Percentiles rank a stretch among this genome's conserved stretches.
Evolutionary conservation across 2,797 vertebrate genomes (phyloP).

Genomic region (Pempheris klunzingeri): DNA sequence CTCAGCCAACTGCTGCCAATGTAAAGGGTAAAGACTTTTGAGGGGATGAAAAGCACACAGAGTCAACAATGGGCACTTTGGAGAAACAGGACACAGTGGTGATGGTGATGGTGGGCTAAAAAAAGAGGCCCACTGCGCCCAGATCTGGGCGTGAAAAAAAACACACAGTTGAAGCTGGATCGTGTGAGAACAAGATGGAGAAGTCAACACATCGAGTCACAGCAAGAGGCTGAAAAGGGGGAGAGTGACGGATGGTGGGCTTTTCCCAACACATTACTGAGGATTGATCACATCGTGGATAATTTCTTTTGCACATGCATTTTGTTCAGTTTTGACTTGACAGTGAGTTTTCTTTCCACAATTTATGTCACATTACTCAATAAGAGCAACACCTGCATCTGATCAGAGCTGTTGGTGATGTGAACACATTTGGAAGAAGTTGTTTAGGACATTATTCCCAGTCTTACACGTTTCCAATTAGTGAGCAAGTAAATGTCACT

Average conservation of each 20-base stretch:
- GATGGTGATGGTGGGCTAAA: conserved; percentile 9
- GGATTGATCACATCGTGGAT: conserved; percentile 41
- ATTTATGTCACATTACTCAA: conserved; percentile 17
- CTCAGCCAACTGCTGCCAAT: conserved; percentile 72
- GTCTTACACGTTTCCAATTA: conserved; percentile 23
- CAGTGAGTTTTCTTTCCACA: conserved; percentile 42
- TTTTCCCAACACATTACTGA: conserved; percentile 25
- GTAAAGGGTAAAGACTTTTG: conserved; percentile 43
- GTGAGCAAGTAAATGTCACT: conserved; percentile 35
- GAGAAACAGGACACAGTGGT: conserved; percentile 27
- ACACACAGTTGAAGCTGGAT: conserved; percentile 18
- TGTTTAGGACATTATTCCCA: conserved; percentile 44
- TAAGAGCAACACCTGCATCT: conserved; percentile 23
- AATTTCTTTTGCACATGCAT: conserved; percentile 51
- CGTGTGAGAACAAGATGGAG: conserved; percentile 12
- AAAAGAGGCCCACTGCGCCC: conserved; percentile 21
- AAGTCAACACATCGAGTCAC: conserved; percentile 2
- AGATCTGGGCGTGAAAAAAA: conserved; percentile 17
- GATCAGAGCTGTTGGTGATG: conserved; percentile 36
- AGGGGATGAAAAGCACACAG: conserved; percentile 67
- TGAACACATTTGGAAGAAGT: conserved; percentile 40
- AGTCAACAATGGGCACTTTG: conserved; percentile 53
- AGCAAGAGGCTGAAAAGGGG: conserved; percentile 25
- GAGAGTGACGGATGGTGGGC: conserved; percentile 18
- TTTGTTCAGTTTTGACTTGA: conserved; percentile 50